Conservation (phyloP, 2,113 vertebrate species). For the Crocuta crocuta region DNA sequence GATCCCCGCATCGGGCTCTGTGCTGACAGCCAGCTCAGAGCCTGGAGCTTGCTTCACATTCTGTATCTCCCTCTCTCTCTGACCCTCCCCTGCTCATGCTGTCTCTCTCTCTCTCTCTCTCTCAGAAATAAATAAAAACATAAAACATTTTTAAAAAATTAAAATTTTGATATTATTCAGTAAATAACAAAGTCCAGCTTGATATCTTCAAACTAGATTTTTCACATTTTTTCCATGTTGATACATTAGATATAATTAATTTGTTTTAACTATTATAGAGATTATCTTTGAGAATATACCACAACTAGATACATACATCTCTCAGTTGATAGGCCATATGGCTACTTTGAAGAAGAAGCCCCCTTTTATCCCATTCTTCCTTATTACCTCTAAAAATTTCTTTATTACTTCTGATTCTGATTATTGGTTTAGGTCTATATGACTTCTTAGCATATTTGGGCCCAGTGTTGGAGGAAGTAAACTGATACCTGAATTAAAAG, state of each 20-base stretch:
- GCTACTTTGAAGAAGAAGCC: conserved; percentile 7
- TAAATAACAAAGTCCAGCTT: conserved; percentile 9
- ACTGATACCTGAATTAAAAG: not conserved
- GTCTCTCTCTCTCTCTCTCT: too few relatives aligned
- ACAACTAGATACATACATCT: not conserved
- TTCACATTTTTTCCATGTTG: conserved; percentile 13
- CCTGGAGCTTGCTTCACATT: too few relatives aligned
- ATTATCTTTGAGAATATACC: not conserved
- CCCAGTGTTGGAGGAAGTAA: not conserved
- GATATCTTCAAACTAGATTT: conserved; percentile 12
- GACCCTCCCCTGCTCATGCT: too few relatives aligned
- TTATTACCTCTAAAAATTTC: not conserved
- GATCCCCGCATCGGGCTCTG: too few relatives aligned
- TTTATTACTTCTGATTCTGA: not conserved
- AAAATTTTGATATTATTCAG: not conserved
- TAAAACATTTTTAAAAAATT: conserved; percentile 31
- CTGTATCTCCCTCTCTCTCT: too few relatives aligned
- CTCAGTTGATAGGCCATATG: not conserved
- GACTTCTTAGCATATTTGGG: not conserved
- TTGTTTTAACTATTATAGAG: conserved; percentile 12
- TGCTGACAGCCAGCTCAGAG: too few relatives aligned
- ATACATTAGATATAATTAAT: not conserved
- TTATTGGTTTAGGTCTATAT: not conserved
- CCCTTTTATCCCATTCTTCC: not conserved
- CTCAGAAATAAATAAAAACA: too few relatives aligned